Conservation (phyloP, 23 tunicate genomes). For the Halocynthia roretzi region DNA sequence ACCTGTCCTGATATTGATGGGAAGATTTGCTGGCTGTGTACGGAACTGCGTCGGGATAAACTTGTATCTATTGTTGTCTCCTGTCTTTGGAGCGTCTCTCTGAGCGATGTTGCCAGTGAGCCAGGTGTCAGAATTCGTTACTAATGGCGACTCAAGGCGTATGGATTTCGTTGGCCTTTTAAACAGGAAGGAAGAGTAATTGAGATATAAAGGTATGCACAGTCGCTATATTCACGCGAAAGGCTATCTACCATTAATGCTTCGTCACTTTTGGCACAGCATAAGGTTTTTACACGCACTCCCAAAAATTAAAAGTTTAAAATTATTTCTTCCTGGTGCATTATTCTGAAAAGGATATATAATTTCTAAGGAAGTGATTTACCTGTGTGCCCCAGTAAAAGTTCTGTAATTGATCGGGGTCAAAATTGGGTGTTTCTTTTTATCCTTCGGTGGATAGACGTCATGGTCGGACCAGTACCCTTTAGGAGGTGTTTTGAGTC, state of each 20-base stretch:
- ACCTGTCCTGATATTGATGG: constrained; percentile 36
- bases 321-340: no score
- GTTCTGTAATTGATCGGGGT: constrained; percentile 51
- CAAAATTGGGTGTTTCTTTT: constrained; percentile 27
- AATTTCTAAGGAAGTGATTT: neutral
- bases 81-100: neutral
- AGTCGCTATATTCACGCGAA: no score
- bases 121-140: constrained; percentile 36
- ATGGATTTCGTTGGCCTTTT: constrained; percentile 51
- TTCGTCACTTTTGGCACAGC: no score
- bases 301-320: no score
- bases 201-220: no score
- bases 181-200: no score
- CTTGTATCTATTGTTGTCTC: constrained; percentile 48
- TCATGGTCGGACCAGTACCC: constrained; percentile 91
- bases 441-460: constrained; percentile 10
- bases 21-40: constrained; percentile 60
- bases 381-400: constrained; percentile 77
- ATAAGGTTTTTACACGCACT: no score
- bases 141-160: constrained; percentile 69
- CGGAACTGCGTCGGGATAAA: constrained; percentile 70
- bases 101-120: constrained; percentile 31
- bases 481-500: constrained; percentile 66
- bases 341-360: no score
- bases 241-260: no score